Percentiles rank a stretch among this genome's conserved stretches.
These are phyloP conservation scores for Maniola hyperantus DNA, from an alignment of 2,888 invertebrate species.

Conservation along the genomic window DNA sequence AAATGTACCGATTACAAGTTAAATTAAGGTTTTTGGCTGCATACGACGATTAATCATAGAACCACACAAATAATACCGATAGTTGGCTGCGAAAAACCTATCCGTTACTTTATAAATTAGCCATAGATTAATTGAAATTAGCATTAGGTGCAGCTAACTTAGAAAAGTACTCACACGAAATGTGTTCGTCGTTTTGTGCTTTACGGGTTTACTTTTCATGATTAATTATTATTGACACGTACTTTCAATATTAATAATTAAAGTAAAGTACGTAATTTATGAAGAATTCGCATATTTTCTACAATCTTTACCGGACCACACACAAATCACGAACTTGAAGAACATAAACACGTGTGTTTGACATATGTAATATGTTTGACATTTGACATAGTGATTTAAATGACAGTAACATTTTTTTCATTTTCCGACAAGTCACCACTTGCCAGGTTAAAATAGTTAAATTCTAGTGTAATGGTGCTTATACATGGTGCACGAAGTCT, in stretches of 20 bases:
- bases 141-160: slow-evolving; percentile 15
- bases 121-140: too few species aligned
- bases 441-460: too few species aligned
- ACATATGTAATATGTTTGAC: too few species aligned
- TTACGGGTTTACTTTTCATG: slow-evolving; percentile 88
- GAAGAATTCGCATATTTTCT: background rate
- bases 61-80: too few species aligned
- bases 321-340: background rate
- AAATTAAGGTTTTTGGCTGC: too few species aligned
- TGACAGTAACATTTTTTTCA: too few species aligned
- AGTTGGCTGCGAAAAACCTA: background rate
- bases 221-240: background rate
- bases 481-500: too few species aligned
- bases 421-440: too few species aligned
- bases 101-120: background rate
- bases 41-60: too few species aligned
- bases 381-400: background rate
- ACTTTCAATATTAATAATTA: background rate
- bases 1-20: too few species aligned
- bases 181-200: slow-evolving; percentile 89
- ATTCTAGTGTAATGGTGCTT: too few species aligned
- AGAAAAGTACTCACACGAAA: slow-evolving; percentile 86
- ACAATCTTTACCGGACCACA: background rate
- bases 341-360: slow-evolving; percentile 41
- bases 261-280: background rate